Base-by-base conservation (phyloP, 2,888 invertebrate genomes). In the Eupithecia inturbata region DNA sequence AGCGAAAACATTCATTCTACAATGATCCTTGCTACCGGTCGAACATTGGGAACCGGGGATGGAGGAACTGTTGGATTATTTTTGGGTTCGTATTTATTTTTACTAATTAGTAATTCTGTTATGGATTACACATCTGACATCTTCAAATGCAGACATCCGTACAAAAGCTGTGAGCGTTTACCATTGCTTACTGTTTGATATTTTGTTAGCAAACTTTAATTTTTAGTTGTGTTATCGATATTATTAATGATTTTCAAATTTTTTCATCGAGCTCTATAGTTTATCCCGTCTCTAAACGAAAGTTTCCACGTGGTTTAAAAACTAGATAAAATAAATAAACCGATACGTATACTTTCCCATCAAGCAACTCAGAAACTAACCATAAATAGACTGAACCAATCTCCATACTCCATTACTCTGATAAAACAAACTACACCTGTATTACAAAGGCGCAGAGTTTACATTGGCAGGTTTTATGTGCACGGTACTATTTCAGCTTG, bases 1-100 rank as follows among this genome's bases (percentile, higher is more conserved):
- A 76, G 69, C 77, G 76, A 76, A 78, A 78, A 80, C 78, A 80
- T 73, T 75, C 79, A 77, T 75, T 78, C 77, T 49, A 71, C 77
- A 74, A 77, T 77, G 77, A 77, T 77, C 70, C 68, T 73, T 74
- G 73, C 77, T 62, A 68, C 77, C 12, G 76, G 31, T 66, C 74
- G 74, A 74, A 70, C 76, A 73, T 33, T 63, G 60, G 39, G 26
- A 53, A 62, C 72, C 26, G 57, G 31, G 67, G 39, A 78, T 80
- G 80, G 78, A 80, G 14, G 75, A 75, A 14, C 22, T 77, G 36
- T 69, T 80, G 68, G 77, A 80, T 22, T 77, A 71, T 33, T 76
- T 74, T 68, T 75, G 79, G 79, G 78, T 80, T 73, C 68, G 76
- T 76, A 26, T 36, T 63, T 33, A n/a, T 33, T 64, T 60, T 63